Percentiles rank a stretch among this genome's conserved stretches.
Conservation (phyloP, 2,888 invertebrate genomes). For the Leucophenga montana region DNA sequence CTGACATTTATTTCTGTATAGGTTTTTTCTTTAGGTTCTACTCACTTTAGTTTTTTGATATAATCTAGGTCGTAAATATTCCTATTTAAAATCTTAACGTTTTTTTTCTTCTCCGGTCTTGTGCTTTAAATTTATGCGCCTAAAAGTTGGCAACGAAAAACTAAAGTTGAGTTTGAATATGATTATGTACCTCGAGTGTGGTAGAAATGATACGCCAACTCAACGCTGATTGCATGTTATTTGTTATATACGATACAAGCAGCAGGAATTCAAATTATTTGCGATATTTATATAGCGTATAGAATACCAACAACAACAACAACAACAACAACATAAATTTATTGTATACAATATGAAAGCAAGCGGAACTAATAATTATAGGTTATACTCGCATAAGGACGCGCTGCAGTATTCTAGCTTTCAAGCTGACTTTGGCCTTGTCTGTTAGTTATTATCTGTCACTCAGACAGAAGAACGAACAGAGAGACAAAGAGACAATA, state of each 20-base stretch:
- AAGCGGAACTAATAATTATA: conserved; percentile 27
- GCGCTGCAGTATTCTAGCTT: conserved; percentile 1
- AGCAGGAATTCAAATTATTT: not conserved
- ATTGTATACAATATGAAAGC: conserved; percentile 5
- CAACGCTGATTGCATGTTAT: conserved; percentile 15
- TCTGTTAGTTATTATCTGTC: conserved; percentile 16
- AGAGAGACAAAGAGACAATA: not conserved
- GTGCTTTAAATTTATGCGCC: conserved; percentile 42
- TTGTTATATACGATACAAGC: not conserved
- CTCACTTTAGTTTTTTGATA: too few species aligned
- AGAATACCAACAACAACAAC: not conserved
- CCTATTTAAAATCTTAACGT: too few species aligned
- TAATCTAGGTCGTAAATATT: too few species aligned
- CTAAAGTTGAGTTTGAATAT: not conserved
- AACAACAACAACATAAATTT: not conserved
- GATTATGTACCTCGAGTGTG: too few species aligned
- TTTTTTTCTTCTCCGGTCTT: not conserved
- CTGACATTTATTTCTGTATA: too few species aligned
- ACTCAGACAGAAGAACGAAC: not conserved
- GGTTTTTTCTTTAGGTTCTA: too few species aligned
- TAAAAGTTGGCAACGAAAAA: conserved; percentile 41
- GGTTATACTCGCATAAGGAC: not conserved
- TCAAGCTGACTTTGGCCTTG: conserved; percentile 23
- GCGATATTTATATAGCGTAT: not conserved
- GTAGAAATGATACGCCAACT: too few species aligned